These are phyloP conservation scores for Whitmania pigra DNA, from an alignment of 1,140 invertebrate species.

Conservation along the genomic window DNA sequence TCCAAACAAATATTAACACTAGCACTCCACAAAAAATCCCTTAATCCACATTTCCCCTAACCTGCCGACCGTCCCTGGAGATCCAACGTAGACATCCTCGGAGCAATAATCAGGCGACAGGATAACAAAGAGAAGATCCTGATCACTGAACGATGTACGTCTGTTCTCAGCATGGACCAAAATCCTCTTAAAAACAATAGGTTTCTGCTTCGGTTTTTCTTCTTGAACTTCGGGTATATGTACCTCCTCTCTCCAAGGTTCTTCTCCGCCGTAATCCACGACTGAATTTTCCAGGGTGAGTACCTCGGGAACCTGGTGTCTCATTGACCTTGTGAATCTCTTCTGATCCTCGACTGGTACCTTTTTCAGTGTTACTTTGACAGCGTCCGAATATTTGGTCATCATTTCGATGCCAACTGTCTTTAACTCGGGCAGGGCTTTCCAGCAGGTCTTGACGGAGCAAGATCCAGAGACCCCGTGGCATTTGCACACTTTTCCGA, in stretches of 20 bases:
- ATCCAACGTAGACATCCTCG: constrained; percentile 55
- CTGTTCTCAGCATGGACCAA: constrained; percentile 26
- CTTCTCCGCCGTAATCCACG: constrained; percentile 1
- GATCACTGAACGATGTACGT: constrained; percentile 33
- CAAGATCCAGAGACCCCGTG: constrained; percentile 87
- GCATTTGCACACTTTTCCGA: constrained; percentile 59
- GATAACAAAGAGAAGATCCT: constrained; percentile 69
- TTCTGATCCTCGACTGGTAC: neutral
- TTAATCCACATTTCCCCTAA: constrained; percentile 31
- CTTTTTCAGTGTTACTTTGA: constrained; percentile 22
- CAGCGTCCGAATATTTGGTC: constrained; percentile 17
- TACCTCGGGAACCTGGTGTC: neutral
- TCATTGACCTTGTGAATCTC: neutral
- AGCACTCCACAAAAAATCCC: neutral
- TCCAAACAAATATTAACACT: too few species aligned
- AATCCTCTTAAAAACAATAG: neutral
- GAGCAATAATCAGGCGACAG: constrained; percentile 86
- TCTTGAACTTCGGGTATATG: neutral
- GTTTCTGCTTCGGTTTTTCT: neutral
- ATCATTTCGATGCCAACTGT: constrained; percentile 50
- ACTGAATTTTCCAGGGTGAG: neutral
- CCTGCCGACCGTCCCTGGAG: constrained; percentile 59
- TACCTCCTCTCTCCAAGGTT: neutral
- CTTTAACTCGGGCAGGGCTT: constrained; percentile 53
- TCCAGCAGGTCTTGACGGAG: constrained; percentile 82